Evolutionary conservation across 2,888 invertebrate genomes (phyloP), one percentile per base, ranked within the genome.

Genomic region (Subacronicta megacephala): DNA sequence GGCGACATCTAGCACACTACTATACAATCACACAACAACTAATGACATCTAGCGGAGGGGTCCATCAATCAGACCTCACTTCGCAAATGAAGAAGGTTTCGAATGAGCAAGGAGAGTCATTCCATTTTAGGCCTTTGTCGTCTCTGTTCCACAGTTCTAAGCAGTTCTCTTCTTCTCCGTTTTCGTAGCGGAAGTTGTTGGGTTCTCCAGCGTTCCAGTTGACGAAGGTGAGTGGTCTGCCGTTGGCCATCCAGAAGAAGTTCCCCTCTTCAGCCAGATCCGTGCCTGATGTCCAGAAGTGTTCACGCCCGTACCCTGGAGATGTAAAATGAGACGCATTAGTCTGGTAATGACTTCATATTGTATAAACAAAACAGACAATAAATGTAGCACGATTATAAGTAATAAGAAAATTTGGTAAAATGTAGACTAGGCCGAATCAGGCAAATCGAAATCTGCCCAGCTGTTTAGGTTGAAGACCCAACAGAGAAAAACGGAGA

Each of bases 191-290:
- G 95, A 98, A 98, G 93, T 98, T 98, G 90, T 98, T 98, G 0
- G 98, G 98, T 83, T 98, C 98, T 0, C 98, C 98, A 0, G 98
- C 97, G 93, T 98, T 98, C 98, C 98, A 98, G 90, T 98, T 98
- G 73, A 98, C 98, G 90, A 97, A 98, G 23, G 98, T 97, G 45
- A 98, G 95, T 0, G 98, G 98, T 61, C 97, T 95, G 3, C 98
- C 98, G 58, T 97, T 98, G 10, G 98, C 97, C 97, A 98, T 97
- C 98, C 98, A 98, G 95, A 98, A 98, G 95, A 98, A 98, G 79
- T 95, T 96, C 15, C 98, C 98, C 84, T 98, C 98, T 82, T 98
- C 98, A 13, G 98, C 98, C 82, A 98, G 95, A 89, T 98, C 98
- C 6, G 98, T 98, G 75, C 98, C 98, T 7, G 98, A 98, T 58